These are phyloP conservation scores for Kryphioiulus occultus DNA, from an alignment of 2,888 invertebrate genomes.

Conservation along the genomic window DNA sequence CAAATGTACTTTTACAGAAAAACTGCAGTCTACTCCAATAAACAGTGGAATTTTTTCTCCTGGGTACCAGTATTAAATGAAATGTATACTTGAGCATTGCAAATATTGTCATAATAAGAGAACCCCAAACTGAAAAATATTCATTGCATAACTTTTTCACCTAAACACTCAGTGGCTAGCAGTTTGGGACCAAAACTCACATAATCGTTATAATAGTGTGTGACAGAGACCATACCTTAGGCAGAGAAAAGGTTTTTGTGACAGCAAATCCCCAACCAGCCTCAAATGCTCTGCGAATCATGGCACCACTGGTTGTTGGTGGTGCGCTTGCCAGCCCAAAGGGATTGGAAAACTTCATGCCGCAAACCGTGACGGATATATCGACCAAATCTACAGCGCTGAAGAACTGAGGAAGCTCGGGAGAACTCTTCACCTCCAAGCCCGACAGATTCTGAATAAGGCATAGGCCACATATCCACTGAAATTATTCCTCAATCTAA, in stretches of 20 bases:
- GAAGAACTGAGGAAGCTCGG: conserved; percentile 88
- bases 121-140: too few relatives aligned
- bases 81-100: too few relatives aligned
- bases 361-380: conserved; percentile 90
- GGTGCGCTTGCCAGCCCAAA: conserved; percentile 98
- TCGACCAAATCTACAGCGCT: conserved; percentile 94
- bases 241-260: conserved; percentile 94
- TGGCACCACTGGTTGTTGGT: conserved; percentile 90
- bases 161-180: too few relatives aligned
- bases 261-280: conserved; percentile 98
- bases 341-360: conserved; percentile 92
- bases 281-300: conserved; percentile 94
- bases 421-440: conserved; percentile 64
- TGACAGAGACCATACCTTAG: conserved; percentile 73
- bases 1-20: too few relatives aligned
- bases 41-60: too few relatives aligned
- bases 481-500: neutral
- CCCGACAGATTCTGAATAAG: conserved; percentile 62
- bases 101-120: too few relatives aligned
- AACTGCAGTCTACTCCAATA: too few relatives aligned
- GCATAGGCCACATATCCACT: conserved; percentile 50
- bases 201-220: too few relatives aligned
- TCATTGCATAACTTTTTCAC: too few relatives aligned
- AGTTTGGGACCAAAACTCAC: too few relatives aligned
- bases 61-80: too few relatives aligned